These are phyloP conservation scores for Caranx ignobilis DNA, from an alignment of 2,113 vertebrate species.

Conservation along the genomic window DNA sequence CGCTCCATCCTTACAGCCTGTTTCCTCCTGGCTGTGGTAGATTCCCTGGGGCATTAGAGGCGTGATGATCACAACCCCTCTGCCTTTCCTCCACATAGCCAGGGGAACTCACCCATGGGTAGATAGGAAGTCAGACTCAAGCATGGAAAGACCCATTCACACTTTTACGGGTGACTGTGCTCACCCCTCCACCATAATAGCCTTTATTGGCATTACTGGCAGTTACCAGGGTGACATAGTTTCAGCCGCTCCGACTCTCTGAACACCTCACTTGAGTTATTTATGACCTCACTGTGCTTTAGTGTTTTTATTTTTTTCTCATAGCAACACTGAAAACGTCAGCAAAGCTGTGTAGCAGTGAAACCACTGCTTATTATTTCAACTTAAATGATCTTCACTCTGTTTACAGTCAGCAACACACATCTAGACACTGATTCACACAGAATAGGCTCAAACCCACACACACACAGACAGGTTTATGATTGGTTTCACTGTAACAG, in stretches of 20 bases:
- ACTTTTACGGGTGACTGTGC: conserved; percentile 26
- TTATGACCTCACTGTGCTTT: conserved; percentile 32
- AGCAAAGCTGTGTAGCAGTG: neutral
- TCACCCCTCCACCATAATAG: conserved; percentile 19
- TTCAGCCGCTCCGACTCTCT: conserved; percentile 21
- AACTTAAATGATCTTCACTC: conserved; percentile 6
- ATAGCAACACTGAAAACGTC: conserved; percentile 24
- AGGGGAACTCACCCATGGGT: conserved; percentile 11
- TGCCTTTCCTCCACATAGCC: conserved; percentile 16
- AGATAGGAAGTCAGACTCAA: conserved; percentile 21
- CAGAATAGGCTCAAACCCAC: neutral
- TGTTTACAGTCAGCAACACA: conserved; percentile 42
- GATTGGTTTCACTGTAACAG: too few relatives aligned
- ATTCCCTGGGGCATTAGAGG: conserved; percentile 11
- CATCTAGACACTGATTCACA: conserved; percentile 38
- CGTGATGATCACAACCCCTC: conserved; percentile 14
- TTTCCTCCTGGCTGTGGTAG: conserved; percentile 28
- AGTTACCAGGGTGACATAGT: conserved; percentile 49
- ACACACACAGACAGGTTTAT: neutral
- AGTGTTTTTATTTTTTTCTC: neutral
- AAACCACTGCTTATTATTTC: conserved; percentile 34
- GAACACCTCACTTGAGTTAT: conserved; percentile 41
- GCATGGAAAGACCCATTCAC: conserved; percentile 37
- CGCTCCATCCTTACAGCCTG: neutral
- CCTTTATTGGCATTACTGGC: conserved; percentile 57